A percentile compares a stretch with the other conserved stretches of the same genome.
These are phyloP conservation scores for Sphyrna mokarran DNA, from an alignment of 2,113 vertebrate species.

Conservation along the genomic window DNA sequence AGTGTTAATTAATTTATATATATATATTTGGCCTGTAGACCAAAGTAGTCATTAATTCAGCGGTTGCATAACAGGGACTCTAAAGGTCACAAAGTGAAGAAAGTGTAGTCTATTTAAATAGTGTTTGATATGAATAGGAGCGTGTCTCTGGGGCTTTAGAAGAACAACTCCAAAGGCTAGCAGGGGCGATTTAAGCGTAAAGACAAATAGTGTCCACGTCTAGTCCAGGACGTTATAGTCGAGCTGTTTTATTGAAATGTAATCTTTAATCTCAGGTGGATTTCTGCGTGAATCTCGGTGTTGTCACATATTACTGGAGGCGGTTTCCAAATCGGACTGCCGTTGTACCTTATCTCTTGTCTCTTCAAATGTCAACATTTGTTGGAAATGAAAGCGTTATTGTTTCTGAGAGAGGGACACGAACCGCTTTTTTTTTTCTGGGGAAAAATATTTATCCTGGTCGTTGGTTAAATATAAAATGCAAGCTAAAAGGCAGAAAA, in stretches of 20 bases:
- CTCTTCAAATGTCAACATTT: constrained; percentile 80
- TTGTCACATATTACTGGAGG: constrained; percentile 63
- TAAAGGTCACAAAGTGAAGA: constrained; percentile 40
- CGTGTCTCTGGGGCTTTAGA: constrained; percentile 50
- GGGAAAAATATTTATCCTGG: constrained; percentile 44
- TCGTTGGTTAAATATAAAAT: constrained; percentile 6
- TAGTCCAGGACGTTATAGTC: constrained; percentile 55
- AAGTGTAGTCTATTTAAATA: constrained; percentile 46
- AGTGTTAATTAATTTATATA: background rate
- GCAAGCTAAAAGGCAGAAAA: background rate
- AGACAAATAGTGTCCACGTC: constrained; percentile 46
- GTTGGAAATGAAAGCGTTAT: constrained; percentile 78
- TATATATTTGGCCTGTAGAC: constrained; percentile 4
- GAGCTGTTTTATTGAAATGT: constrained; percentile 67
- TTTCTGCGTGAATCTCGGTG: constrained; percentile 55
- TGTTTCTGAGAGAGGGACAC: constrained; percentile 71
- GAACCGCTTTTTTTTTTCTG: constrained; percentile 53
- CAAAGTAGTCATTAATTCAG: background rate
- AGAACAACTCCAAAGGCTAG: constrained; percentile 36
- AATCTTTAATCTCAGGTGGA: constrained; percentile 73
- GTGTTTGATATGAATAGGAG: constrained; percentile 54
- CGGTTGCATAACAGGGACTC: background rate
- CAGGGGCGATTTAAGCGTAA: constrained; percentile 44
- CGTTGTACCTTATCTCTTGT: constrained; percentile 49
- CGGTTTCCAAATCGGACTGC: constrained; percentile 54